These are phyloP conservation scores for Motacilla alba DNA, from an alignment of 2,113 vertebrate species.

Conservation along the genomic window DNA sequence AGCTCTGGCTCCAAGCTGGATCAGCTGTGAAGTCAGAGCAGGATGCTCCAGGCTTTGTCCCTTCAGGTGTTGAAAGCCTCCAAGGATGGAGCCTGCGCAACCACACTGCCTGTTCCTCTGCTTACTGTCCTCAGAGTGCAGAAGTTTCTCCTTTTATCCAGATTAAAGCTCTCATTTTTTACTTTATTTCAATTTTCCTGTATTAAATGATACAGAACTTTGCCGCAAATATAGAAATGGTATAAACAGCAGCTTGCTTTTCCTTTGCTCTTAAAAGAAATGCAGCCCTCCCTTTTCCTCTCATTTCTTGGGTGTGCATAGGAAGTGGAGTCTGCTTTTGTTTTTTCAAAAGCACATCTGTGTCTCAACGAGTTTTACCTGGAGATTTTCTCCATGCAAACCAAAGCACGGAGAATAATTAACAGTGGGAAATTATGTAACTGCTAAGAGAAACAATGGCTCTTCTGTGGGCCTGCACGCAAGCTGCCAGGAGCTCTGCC, in stretches of 20 bases:
- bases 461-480: slow-evolving; percentile 16
- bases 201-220: not conserved
- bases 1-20: not conserved
- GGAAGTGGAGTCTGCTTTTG: not conserved
- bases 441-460: not conserved
- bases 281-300: not conserved
- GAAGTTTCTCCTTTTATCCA: not conserved
- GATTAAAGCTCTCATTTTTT: not conserved
- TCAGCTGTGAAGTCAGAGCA: not conserved
- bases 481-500: slow-evolving; percentile 1
- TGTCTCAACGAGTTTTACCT: not conserved
- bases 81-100: not conserved
- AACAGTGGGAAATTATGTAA: slow-evolving; percentile 14
- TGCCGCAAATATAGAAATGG: not conserved
- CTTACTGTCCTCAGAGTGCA: not conserved
- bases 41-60: not conserved
- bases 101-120: not conserved
- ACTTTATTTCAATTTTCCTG: not conserved
- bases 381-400: not conserved
- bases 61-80: not conserved
- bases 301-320: not conserved
- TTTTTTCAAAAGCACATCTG: not conserved
- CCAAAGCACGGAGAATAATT: not conserved
- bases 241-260: not conserved
- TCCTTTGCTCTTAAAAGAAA: not conserved